Evolutionary conservation across 2,888 invertebrate species (phyloP).

Genomic region (Cremastinae sp.): DNA sequence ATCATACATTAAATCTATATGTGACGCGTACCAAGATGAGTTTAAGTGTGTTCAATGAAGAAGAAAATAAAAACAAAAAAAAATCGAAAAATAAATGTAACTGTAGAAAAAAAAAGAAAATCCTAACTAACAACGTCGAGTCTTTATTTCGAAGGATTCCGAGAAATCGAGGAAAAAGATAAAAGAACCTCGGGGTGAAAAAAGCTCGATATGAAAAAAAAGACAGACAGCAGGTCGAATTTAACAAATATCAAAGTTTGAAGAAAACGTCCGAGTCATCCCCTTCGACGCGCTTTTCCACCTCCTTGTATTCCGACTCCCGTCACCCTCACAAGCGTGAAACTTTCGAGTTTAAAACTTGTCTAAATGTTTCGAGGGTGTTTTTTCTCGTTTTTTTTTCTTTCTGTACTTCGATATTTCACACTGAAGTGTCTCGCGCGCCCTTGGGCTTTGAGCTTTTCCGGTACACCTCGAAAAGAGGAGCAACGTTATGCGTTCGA

Average conservation of each 20-base stretch:
- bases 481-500: not conserved
- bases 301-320: slow-evolving; percentile 10
- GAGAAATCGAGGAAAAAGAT: slow-evolving; percentile 20
- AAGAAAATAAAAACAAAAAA: too few species aligned
- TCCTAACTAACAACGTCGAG: slow-evolving; percentile 48
- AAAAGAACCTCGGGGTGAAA: slow-evolving; percentile 29
- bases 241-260: slow-evolving; percentile 75
- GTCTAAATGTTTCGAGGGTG: slow-evolving; percentile 72
- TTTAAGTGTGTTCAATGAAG: slow-evolving; percentile 22
- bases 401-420: slow-evolving; percentile 66
- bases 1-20: slow-evolving; percentile 73
- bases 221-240: slow-evolving; percentile 62
- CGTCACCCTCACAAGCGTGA: slow-evolving; percentile 57
- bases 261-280: slow-evolving; percentile 65
- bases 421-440: slow-evolving; percentile 53
- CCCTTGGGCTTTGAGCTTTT: slow-evolving; percentile 44
- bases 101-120: slow-evolving; percentile 7
- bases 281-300: slow-evolving; percentile 49
- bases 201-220: slow-evolving; percentile 50
- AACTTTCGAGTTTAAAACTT: slow-evolving; percentile 74
- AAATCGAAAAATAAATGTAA: slow-evolving; percentile 11
- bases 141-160: slow-evolving; percentile 47
- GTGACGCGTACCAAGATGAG: slow-evolving; percentile 70
- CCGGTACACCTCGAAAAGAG: slow-evolving; percentile 29
- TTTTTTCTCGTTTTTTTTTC: slow-evolving; percentile 51